Evolutionary conservation across 2,888 invertebrate species (phyloP).

Genomic region (Ptycholaimellus sp.): DNA sequence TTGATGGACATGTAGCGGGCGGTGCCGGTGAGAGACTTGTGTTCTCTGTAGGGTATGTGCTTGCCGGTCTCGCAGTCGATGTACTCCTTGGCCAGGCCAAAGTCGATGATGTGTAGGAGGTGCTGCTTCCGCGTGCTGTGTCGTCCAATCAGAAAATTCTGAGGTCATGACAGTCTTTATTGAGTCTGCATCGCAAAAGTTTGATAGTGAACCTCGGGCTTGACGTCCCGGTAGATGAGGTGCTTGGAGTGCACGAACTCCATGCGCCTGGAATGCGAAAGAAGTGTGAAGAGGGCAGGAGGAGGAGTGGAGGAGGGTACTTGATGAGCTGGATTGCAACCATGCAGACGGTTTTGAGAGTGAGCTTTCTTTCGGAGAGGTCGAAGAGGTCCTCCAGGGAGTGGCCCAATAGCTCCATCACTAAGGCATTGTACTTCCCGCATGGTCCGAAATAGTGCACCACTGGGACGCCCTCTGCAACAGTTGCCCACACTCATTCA

Average conservation of each 20-base stretch:
- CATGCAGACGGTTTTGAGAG: conserved; percentile 84
- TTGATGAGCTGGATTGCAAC: conserved; percentile 85
- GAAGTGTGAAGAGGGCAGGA: no score
- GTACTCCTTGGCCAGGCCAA: conserved; percentile 99
- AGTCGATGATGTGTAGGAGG: conserved; percentile 96
- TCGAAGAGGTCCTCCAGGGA: conserved; percentile 95
- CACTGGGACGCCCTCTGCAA: conserved; percentile 74
- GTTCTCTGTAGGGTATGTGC: conserved; percentile 67
- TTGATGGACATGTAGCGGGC: conserved; percentile 99
- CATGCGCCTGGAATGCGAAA: conserved; percentile 61
- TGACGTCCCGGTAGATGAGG: conserved; percentile 92
- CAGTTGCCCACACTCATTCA: conserved; percentile 5
- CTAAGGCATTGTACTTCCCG: conserved; percentile 94
- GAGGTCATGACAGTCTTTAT: no score
- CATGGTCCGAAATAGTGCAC: conserved; percentile 97
- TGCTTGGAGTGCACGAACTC: conserved; percentile 95
- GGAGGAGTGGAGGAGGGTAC: no score
- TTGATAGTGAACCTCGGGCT: no score
- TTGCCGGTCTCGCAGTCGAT: conserved; percentile 63
- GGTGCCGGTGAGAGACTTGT: conserved; percentile 97
- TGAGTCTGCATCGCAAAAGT: no score
- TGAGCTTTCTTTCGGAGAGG: conserved; percentile 84
- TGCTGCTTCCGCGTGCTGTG: conserved; percentile 87
- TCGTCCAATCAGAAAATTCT: conserved; percentile 91
- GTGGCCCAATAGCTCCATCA: conserved; percentile 89